Evolutionary conservation across 2,888 invertebrate genomes (phyloP).

Genomic region (Aspidiotus rigidus): DNA sequence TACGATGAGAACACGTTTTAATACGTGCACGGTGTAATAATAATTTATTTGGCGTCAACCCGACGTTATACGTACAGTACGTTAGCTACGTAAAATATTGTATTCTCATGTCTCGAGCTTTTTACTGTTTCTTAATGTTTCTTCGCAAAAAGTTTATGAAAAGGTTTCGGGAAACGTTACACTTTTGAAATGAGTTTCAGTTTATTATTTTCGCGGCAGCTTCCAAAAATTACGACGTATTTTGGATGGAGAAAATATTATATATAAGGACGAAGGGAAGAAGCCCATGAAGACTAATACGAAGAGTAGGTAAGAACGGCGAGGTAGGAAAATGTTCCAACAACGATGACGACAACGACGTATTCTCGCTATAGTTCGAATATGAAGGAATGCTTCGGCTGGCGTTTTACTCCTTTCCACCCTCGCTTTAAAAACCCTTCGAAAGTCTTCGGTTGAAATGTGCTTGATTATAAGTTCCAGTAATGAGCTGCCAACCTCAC

Average conservation of each 20-base stretch:
- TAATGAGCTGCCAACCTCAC: constrained; percentile 34
- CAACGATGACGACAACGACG: constrained; percentile 9
- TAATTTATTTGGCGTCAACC: constrained; percentile 29
- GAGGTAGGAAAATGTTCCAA: neutral
- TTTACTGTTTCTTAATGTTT: constrained; percentile 31
- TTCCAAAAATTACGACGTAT: constrained; percentile 31
- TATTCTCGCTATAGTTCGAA: constrained; percentile 5
- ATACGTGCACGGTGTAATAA: constrained; percentile 29
- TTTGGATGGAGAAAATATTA: constrained; percentile 16
- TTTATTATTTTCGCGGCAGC: constrained; percentile 31
- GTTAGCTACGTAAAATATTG: constrained; percentile 28
- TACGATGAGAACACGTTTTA: constrained; percentile 27
- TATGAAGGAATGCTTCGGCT: constrained; percentile 23
- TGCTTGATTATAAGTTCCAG: constrained; percentile 32
- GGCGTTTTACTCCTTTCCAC: neutral
- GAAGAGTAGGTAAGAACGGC: neutral
- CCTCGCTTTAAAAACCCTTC: constrained; percentile 11
- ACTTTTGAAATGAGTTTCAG: constrained; percentile 31
- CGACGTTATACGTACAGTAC: neutral
- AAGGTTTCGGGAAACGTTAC: constrained; percentile 26
- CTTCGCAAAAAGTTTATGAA: constrained; percentile 27
- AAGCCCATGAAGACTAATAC: neutral
- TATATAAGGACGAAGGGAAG: no score
- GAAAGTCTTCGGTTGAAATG: constrained; percentile 17
- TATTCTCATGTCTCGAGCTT: constrained; percentile 28